These are phyloP conservation scores for Cryptosula pallasiana DNA, from an alignment of 2,888 invertebrate species.

Conservation along the genomic window DNA sequence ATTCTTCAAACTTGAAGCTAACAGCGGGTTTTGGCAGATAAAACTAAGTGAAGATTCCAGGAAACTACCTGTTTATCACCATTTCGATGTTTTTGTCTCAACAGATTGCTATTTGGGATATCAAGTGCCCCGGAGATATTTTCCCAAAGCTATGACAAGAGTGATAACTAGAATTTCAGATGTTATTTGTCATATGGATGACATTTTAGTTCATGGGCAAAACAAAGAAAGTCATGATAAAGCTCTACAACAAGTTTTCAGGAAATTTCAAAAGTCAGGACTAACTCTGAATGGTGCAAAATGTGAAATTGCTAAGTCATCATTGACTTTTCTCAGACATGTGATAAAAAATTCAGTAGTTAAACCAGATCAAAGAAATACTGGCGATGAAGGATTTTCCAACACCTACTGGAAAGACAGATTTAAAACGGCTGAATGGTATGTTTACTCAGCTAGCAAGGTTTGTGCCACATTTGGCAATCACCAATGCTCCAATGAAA, in stretches of 20 bases:
- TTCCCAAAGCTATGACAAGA: neutral
- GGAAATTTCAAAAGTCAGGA: neutral
- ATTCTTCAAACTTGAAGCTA: constrained; percentile 6
- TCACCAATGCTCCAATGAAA: neutral
- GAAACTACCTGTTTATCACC: neutral
- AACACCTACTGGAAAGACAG: neutral
- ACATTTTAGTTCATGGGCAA: neutral
- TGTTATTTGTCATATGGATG: neutral
- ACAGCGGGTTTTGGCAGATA: neutral
- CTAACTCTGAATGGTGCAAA: neutral
- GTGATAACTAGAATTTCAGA: neutral
- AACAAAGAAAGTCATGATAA: neutral
- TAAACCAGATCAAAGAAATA: neutral
- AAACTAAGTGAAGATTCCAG: neutral
- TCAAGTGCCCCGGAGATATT: neutral
- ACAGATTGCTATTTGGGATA: neutral
- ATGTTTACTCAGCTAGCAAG: neutral
- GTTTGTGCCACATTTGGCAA: neutral
- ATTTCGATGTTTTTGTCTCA: neutral
- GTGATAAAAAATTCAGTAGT: neutral
- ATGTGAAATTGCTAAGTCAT: neutral
- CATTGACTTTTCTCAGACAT: neutral
- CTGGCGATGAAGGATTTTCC: neutral
- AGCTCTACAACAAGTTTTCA: neutral
- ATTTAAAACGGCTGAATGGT: neutral